Conservation (phyloP, 2,113 vertebrate species). For the Odocoileus virginianus region DNA sequence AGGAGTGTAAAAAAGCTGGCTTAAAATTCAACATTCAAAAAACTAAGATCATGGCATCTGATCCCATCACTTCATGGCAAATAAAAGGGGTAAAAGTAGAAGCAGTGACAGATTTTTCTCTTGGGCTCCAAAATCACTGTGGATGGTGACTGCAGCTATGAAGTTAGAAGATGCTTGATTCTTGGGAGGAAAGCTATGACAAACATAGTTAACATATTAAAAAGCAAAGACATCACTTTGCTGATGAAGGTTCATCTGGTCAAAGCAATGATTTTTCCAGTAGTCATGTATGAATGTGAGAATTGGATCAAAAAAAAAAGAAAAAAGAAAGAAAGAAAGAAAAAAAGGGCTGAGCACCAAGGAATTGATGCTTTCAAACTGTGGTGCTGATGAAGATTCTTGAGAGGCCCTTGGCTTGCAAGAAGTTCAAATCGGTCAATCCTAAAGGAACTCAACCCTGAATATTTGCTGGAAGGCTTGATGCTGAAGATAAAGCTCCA, state of each 20-base stretch:
- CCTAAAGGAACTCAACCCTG: not conserved
- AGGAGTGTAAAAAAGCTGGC: not conserved
- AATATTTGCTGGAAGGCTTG: not conserved
- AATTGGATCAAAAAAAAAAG: not conserved
- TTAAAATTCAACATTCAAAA: not conserved
- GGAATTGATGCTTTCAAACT: not conserved
- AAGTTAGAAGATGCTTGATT: not conserved
- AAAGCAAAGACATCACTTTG: not conserved
- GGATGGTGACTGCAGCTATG: not conserved
- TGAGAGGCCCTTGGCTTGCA: not conserved
- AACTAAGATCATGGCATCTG: not conserved
- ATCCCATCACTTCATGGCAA: not conserved
- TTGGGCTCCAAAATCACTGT: not conserved
- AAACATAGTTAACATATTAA: not conserved
- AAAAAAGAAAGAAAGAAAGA: too few species aligned
- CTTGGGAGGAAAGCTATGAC: not conserved
- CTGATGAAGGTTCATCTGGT: not conserved
- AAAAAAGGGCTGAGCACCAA: not conserved
- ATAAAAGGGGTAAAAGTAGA: not conserved
- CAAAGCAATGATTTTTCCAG: not conserved
- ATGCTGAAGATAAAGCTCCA: not conserved
- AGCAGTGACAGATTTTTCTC: not conserved
- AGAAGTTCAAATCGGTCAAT: not conserved
- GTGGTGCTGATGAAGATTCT: not conserved
- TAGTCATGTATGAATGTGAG: not conserved